Evolutionary conservation across 2,113 vertebrate genomes (phyloP), one percentile per base, ranked within the genome.

Genomic region (Paramisgurnus dabryanus): DNA sequence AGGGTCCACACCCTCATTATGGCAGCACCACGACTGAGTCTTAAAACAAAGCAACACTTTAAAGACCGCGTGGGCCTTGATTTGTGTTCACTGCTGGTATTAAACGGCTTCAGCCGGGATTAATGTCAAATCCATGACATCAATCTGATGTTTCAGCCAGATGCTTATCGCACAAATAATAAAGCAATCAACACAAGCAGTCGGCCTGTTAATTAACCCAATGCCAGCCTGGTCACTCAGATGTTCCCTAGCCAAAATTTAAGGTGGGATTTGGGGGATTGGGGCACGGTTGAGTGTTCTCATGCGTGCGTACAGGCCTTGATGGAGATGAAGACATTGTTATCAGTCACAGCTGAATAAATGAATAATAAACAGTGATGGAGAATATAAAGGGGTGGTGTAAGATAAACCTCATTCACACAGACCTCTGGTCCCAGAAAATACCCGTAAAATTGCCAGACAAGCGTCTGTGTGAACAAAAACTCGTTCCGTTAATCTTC

Each of bases 101-200:
- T 79, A 78, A 86, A 74, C n/a, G 57, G 83, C 76, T 87, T 87
- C 64, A 82, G 67, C 34, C 22, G 8, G 80, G 83, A 87, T 88
- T 88, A 85, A 77, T 83, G 77, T 83, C 76, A 82, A 79, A 88
- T 58, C 61, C 18, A 61, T 74, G 79, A 78, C 88, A 88, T 88
- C 87, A 84, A 88, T 91, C 90, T 88, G 70, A 82, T 73, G 64
- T 80, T 79, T 85, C 78, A 58, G 12, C 15, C 80, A 84, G 86
- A 86, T 82, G 85, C 86, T 84, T 86, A 87, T 87, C 66, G 10
- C 68, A 78, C 73, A 84, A 88, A 90, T 91, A 89, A 91, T 91
- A 87, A 90, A 89, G 89, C 87, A 92, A 93, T 93, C 90, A 91
- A 83, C 80, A 85, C 76, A 81, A 78, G 84, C 79, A 80, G 88